A percentile compares a stretch with the other conserved stretches of the same genome.
Evolutionary conservation across 1,140 invertebrate genomes (phyloP).

Genomic region (Heliconius hewitsoni): DNA sequence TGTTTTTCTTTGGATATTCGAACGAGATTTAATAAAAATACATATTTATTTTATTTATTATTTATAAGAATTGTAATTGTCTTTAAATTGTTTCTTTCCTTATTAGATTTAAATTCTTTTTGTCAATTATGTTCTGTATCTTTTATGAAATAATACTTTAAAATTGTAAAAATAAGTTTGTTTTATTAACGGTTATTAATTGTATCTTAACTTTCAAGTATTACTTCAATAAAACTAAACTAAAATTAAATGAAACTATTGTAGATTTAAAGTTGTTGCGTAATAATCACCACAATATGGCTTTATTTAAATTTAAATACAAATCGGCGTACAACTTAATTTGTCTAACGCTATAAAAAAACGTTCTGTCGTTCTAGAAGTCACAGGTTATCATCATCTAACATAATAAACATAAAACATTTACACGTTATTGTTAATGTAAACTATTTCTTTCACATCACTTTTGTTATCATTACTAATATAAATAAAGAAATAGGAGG

Average conservation of each 20-base stretch:
- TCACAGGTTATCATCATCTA: background rate
- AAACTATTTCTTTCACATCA: background rate
- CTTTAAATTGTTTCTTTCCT: too few relatives aligned
- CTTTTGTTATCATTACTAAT: background rate
- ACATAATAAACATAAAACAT: background rate
- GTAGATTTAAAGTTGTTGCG: background rate
- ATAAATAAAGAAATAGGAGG: background rate
- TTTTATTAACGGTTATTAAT: too few relatives aligned
- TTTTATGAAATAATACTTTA: too few relatives aligned
- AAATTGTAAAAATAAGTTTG: too few relatives aligned
- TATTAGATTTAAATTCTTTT: too few relatives aligned
- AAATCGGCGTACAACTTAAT: background rate
- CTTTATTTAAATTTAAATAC: conserved; percentile 8
- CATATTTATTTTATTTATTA: too few relatives aligned
- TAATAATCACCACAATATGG: background rate
- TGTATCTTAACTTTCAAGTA: too few relatives aligned
- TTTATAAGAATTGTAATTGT: too few relatives aligned
- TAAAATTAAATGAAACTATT: background rate
- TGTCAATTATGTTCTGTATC: too few relatives aligned
- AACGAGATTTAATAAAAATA: too few relatives aligned
- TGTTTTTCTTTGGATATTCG: background rate
- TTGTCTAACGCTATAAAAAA: background rate
- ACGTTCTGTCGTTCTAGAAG: background rate
- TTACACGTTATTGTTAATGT: background rate
- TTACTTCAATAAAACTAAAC: too few relatives aligned